Conservation (phyloP, 2,888 invertebrate species). For the Agonopterix alstromeriana region DNA sequence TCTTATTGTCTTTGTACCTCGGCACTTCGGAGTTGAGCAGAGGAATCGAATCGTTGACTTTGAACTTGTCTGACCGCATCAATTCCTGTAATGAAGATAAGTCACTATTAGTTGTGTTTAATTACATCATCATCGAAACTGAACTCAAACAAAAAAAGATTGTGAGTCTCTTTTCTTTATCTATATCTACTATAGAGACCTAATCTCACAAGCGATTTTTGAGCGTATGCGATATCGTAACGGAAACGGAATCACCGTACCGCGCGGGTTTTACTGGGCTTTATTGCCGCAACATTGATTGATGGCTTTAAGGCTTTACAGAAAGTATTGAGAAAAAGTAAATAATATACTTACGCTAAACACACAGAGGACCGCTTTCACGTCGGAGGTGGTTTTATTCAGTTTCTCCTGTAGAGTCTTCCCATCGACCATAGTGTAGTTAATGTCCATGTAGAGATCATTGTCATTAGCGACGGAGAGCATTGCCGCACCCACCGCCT, state of each 20-base stretch:
- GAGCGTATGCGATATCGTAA: too few species aligned
- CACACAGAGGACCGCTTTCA: conserved; percentile 81
- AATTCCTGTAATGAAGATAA: conserved; percentile 44
- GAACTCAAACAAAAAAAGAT: too few species aligned
- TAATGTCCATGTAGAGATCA: too few species aligned
- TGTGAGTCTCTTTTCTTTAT: too few species aligned
- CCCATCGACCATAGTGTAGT: conserved; percentile 33
- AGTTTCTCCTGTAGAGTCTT: conserved; percentile 63
- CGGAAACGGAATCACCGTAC: too few species aligned
- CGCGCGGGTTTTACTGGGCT: too few species aligned
- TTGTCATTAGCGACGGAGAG: conserved; percentile 67
- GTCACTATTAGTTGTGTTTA: conserved; percentile 5
- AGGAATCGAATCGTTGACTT: conserved; percentile 22
- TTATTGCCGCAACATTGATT: too few species aligned
- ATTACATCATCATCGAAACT: too few species aligned
- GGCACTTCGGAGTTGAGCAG: conserved; percentile 46
- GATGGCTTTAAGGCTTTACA: too few species aligned
- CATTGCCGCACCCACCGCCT: conserved; percentile 82
- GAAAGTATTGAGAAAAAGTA: too few species aligned
- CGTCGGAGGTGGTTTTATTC: conserved; percentile 74
- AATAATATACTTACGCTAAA: conserved; percentile 70
- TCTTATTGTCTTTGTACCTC: conserved; percentile 31
- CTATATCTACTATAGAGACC: too few species aligned
- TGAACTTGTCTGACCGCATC: conserved; percentile 46
- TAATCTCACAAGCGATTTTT: too few species aligned